Percentiles rank a stretch among this genome's conserved stretches.
phyloP scores from a whole-genome alignment of 2,113 vertebrate species.

The Corythornis madagascariensis region DNA sequence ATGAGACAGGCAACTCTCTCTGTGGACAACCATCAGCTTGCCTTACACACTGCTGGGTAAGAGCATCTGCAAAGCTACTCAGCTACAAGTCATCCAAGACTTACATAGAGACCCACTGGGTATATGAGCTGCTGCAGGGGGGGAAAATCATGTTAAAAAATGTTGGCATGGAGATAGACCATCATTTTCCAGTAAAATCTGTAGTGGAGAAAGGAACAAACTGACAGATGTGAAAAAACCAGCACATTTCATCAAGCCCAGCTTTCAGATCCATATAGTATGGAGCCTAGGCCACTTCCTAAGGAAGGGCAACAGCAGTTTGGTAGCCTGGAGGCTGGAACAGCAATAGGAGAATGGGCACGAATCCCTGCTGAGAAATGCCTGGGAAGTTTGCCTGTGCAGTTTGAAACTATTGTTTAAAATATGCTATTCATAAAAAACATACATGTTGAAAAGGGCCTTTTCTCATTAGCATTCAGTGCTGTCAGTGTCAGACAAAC shows the following conservation, averaged over 20 bases:
- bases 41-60: not conserved
- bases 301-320: not conserved
- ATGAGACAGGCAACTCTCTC: not conserved
- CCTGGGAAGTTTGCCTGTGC: not conserved
- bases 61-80: not conserved
- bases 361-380: not conserved
- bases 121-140: not conserved
- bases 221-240: not conserved
- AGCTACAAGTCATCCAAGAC: not conserved
- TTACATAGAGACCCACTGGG: not conserved
- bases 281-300: not conserved
- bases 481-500: not conserved
- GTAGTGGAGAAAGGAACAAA: not conserved
- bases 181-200: not conserved
- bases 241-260: not conserved
- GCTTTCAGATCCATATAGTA: not conserved
- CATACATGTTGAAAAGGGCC: not conserved
- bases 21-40: not conserved
- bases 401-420: conserved; percentile 4
- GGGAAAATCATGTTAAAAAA: not conserved
- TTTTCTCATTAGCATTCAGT: not conserved
- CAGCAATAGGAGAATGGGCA: not conserved
- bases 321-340: not conserved
- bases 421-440: not conserved
- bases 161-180: not conserved